phyloP scores from a whole-genome alignment of 2,113 vertebrate genomes.

The Oreochromis tanganicae region DNA sequence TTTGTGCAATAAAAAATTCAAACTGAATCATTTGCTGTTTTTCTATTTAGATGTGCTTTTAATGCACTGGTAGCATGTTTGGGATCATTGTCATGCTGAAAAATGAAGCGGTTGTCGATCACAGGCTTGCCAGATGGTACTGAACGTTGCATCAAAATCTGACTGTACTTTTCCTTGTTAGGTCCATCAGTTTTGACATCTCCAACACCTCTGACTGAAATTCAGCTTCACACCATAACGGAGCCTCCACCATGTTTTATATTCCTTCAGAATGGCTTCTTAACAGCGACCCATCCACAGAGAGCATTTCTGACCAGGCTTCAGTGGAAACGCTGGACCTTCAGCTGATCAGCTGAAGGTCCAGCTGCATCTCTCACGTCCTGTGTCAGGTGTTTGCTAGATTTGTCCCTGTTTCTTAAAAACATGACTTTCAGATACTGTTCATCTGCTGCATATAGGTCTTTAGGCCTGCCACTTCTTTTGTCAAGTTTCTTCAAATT shows the following conservation, averaged over 20 bases:
- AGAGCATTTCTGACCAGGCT: neutral
- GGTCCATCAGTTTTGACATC: neutral
- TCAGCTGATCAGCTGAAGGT: neutral
- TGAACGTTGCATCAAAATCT: neutral
- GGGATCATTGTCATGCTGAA: too few relatives aligned
- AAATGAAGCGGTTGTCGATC: neutral
- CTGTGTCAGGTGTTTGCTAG: neutral
- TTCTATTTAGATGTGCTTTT: neutral
- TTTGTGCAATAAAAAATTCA: constrained; percentile 70
- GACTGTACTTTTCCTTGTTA: neutral
- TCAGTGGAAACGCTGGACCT: neutral
- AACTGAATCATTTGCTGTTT: neutral
- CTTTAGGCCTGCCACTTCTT: neutral
- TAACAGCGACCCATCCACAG: neutral
- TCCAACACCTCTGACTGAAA: neutral
- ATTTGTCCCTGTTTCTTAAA: accelerated
- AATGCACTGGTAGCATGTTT: neutral
- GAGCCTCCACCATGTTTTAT: neutral
- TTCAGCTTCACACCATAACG: neutral
- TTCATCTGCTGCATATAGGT: accelerated
- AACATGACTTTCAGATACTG: neutral
- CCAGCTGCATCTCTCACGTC: neutral
- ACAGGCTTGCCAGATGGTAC: neutral
- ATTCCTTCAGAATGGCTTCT: neutral
- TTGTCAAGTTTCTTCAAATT: neutral